phyloP scores from a whole-genome alignment of 2,888 invertebrate genomes.

The Lordiphosa fenestrarum region DNA sequence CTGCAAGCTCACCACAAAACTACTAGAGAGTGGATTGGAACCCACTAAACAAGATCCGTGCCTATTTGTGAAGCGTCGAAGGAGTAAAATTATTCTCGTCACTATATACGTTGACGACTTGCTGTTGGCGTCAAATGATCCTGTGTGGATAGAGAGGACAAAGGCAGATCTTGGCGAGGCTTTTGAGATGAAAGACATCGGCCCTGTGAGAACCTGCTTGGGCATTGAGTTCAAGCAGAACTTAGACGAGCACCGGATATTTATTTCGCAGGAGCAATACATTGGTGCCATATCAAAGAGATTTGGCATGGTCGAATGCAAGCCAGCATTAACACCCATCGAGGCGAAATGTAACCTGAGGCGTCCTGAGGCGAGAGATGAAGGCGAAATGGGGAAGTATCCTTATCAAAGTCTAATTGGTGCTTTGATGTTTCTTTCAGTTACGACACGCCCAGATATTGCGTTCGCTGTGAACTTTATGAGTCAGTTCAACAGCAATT shows the following conservation, averaged over 20 bases:
- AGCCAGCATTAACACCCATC: neutral
- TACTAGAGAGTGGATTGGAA: too few relatives aligned
- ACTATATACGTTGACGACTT: slow-evolving; percentile 2
- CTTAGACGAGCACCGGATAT: too few relatives aligned
- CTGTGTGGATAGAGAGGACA: neutral
- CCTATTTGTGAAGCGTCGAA: too few relatives aligned
- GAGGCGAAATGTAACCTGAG: neutral
- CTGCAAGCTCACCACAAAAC: too few relatives aligned
- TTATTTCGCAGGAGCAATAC: slow-evolving; percentile 1
- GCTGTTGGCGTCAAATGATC: neutral
- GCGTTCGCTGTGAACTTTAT: too few relatives aligned
- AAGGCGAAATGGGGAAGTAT: too few relatives aligned
- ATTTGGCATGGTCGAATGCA: slow-evolving; percentile 1
- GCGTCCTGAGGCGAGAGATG: slow-evolving; percentile 11
- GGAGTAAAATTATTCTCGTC: too few relatives aligned
- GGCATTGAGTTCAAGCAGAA: neutral
- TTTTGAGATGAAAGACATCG: slow-evolving; percentile 2
- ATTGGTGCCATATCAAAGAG: neutral
- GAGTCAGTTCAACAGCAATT: slow-evolving; percentile 31
- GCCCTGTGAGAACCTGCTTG: neutral
- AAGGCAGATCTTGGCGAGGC: neutral
- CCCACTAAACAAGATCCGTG: too few relatives aligned
- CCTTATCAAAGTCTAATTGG: slow-evolving; percentile 31
- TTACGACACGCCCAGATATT: neutral
- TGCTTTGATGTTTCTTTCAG: slow-evolving; percentile 3